Evolutionary conservation across 2,113 vertebrate genomes (phyloP).

Genomic region (Ictidomys tridecemlineatus): DNA sequence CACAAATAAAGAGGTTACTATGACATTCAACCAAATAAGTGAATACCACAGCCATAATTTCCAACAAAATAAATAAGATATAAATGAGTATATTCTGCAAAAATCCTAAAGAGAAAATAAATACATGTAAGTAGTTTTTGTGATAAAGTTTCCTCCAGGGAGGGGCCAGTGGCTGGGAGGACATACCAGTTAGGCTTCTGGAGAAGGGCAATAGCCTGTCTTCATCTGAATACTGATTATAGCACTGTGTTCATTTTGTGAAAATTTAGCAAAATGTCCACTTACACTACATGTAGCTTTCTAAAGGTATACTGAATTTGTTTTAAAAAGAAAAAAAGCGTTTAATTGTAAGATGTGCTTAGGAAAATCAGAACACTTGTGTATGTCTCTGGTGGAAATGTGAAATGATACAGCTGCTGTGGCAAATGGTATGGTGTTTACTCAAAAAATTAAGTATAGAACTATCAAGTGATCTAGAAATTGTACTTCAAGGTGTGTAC

Average conservation of each 20-base stretch:
- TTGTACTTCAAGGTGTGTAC: background rate
- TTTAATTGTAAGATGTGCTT: background rate
- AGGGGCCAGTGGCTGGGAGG: background rate
- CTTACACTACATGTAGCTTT: background rate
- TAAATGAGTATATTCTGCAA: background rate
- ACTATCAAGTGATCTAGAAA: background rate
- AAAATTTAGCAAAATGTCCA: background rate
- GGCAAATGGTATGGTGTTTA: background rate
- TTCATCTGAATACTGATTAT: background rate
- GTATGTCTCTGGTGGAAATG: background rate
- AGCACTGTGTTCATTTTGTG: background rate
- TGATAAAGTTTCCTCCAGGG: background rate
- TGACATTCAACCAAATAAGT: background rate
- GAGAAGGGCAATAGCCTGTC: background rate
- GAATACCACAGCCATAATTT: background rate
- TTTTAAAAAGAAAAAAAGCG: background rate
- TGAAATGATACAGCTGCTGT: background rate
- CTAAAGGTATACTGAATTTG: background rate
- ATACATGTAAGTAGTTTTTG: background rate
- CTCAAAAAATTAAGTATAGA: background rate
- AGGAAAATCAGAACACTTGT: background rate
- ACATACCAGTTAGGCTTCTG: background rate
- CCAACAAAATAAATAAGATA: background rate
- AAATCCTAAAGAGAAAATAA: background rate
- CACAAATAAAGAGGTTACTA: background rate